Percentiles rank a stretch among this genome's conserved stretches.
phyloP scores from a whole-genome alignment of 1,140 invertebrate genomes.

The Diorhabda elongata region DNA sequence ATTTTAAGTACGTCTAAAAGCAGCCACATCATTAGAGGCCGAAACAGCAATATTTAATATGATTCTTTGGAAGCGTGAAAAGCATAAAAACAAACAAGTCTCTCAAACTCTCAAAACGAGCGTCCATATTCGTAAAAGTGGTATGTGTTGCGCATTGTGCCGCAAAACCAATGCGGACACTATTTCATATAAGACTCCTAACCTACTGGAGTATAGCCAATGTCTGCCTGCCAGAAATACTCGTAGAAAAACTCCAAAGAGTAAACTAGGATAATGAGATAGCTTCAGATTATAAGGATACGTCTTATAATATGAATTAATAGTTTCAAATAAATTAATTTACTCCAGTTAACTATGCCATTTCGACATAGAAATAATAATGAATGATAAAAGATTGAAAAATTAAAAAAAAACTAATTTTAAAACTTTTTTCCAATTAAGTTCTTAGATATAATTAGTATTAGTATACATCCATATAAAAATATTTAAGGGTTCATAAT shows the following conservation, averaged over 20 bases:
- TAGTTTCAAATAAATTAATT: too few species aligned
- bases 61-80: background rate
- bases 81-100: conserved; percentile 10
- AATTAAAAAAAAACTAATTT: too few species aligned
- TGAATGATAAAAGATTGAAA: too few species aligned
- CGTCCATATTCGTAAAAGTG: conserved; percentile 7
- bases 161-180: conserved; percentile 19
- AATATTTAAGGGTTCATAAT: too few species aligned
- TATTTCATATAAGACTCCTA: conserved; percentile 12
- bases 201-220: conserved; percentile 22
- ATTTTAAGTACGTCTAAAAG: too few species aligned
- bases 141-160: conserved; percentile 17
- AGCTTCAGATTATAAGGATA: background rate
- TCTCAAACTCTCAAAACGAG: conserved; percentile 3
- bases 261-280: background rate
- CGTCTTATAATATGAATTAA: too few species aligned
- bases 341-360: too few species aligned
- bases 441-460: too few species aligned
- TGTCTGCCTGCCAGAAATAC: background rate
- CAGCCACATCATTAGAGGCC: too few species aligned
- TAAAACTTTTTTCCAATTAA: too few species aligned
- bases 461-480: too few species aligned
- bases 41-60: background rate
- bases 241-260: background rate
- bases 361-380: too few species aligned